Base-by-base conservation (phyloP, 2,113 vertebrate genomes). In the Pyrgilauda ruficollis region DNA sequence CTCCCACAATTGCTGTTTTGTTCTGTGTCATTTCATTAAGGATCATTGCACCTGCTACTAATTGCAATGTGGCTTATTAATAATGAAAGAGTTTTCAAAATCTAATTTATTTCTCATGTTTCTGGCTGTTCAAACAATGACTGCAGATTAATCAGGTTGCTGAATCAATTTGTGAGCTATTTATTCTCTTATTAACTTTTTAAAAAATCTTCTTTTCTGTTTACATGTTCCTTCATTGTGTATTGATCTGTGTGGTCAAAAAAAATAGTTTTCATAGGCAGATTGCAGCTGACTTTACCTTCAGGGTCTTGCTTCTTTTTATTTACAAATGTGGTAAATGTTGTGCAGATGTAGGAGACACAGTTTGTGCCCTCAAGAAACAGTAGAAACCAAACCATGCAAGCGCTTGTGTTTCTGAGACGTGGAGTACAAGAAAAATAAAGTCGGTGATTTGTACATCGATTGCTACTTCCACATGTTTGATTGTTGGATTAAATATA, bases 11-110 rank as follows among this genome's bases (percentile, higher is more conserved):
- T 78, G 85, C 68, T 70, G 72, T 15, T 92, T 95, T 77, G 24
- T 83, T 84, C 73, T 77, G 26, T 61, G 37, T 67, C 49, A 30
- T 95, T 93, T 93, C 86, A 75, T 90, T 80, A 90, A 77, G 72
- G 35, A 59, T 67, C 64, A 15, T 67, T 94, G 92, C 80, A 93
- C 80, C 88, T 96, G 92, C 80, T 91, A 53, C 80, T 92, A 89
- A 94, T 96, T 92, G 50, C 4, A 1, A 12, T 64, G 56, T 61
- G 64, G 83, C 35, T 94, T 90, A 94, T 96, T 94, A 96, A 94
- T 90, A 89, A 78, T 94, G 86, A 90, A 93, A 86, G 68, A 84
- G 61, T 92, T 92, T 95, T 83, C 68, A 92, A 88, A 94, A 89
- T 92, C 76, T 93, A 70, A 90, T 94, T 94, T 93, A 72, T 84